These are phyloP conservation scores for Pipa parva DNA, from an alignment of 2,113 vertebrate species.

Conservation along the genomic window DNA sequence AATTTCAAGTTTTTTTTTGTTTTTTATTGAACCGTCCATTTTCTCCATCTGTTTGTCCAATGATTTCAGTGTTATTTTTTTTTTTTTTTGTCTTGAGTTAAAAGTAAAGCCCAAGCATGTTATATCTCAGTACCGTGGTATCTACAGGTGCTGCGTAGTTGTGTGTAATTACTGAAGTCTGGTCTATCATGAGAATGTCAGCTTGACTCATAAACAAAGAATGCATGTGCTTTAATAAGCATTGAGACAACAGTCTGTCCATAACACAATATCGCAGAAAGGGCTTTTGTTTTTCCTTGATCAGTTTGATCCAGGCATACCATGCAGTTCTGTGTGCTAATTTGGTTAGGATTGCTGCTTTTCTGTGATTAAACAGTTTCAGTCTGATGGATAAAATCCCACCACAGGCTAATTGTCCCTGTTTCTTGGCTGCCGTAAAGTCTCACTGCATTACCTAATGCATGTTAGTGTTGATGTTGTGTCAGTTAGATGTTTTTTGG, in stretches of 20 bases:
- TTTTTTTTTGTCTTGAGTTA: constrained; percentile 24
- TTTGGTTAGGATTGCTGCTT: constrained; percentile 21
- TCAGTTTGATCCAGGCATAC: constrained; percentile 16
- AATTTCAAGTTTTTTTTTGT: background rate
- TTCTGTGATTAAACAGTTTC: constrained; percentile 9
- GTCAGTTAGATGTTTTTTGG: constrained; percentile 56
- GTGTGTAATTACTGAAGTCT: constrained; percentile 15
- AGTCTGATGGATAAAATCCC: constrained; percentile 17
- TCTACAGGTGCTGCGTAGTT: constrained; percentile 24
- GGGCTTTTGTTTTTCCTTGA: constrained; percentile 23
- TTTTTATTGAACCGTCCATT: constrained; percentile 15
- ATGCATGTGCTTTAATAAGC: constrained; percentile 29
- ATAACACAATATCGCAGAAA: constrained; percentile 18
- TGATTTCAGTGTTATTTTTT: constrained; percentile 19
- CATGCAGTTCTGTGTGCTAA: constrained; percentile 25
- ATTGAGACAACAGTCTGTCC: constrained; percentile 18
- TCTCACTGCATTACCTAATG: constrained; percentile 46
- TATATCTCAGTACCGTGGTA: constrained; percentile 1
- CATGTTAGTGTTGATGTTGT: constrained; percentile 63
- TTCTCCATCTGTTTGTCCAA: constrained; percentile 22
- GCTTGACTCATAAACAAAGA: constrained; percentile 27
- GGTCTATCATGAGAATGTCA: constrained; percentile 26
- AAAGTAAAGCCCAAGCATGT: constrained; percentile 27
- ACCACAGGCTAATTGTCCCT: background rate
- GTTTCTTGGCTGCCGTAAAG: background rate